Evolutionary conservation across 2,888 invertebrate genomes (phyloP).

Genomic region (Subacronicta megacephala): DNA sequence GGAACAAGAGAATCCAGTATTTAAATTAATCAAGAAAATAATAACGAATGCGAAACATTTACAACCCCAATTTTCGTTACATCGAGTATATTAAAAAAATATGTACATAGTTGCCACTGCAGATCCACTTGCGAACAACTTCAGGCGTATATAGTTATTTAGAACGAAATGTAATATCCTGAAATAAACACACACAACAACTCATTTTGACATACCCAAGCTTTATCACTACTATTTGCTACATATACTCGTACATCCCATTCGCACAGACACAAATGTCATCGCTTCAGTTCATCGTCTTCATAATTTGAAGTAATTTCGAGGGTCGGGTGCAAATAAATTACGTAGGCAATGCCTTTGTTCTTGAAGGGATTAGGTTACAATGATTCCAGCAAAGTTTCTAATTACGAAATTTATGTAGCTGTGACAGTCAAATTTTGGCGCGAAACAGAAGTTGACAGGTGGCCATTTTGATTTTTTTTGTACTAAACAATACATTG

Average conservation of each 20-base stretch:
- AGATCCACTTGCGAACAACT: too few species aligned
- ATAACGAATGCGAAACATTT: too few species aligned
- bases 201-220: constrained; percentile 19
- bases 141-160: too few species aligned
- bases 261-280: constrained; percentile 25
- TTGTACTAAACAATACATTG: background rate
- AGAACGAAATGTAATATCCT: constrained; percentile 14
- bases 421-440: constrained; percentile 35
- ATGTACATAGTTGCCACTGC: too few species aligned
- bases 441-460: constrained; percentile 27
- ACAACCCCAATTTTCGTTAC: too few species aligned
- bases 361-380: constrained; percentile 49
- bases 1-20: too few species aligned
- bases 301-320: constrained; percentile 48
- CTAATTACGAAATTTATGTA: constrained; percentile 39
- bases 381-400: constrained; percentile 47
- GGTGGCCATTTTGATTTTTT: constrained; percentile 32
- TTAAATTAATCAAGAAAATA: too few species aligned
- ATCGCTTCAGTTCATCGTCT: constrained; percentile 23
- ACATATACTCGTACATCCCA: constrained; percentile 28
- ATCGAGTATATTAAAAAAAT: too few species aligned
- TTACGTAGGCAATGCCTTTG: constrained; percentile 48
- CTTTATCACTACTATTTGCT: constrained; percentile 41
- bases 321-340: constrained; percentile 51
- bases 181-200: constrained; percentile 14